Conservation (phyloP, 2,113 vertebrate species). For the Rhineura floridana region DNA sequence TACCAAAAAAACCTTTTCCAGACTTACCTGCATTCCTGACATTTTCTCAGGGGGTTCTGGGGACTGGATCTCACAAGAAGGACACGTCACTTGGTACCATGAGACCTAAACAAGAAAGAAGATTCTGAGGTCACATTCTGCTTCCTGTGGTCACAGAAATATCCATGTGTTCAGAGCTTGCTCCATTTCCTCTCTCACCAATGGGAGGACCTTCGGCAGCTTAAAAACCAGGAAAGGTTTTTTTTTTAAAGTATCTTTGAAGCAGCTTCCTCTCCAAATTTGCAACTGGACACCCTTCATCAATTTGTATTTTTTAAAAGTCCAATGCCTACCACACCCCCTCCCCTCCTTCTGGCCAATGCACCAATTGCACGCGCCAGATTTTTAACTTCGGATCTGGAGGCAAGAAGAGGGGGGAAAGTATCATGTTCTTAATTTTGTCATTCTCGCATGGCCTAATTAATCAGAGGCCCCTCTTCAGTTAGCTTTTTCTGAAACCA, state of each 20-base stretch:
- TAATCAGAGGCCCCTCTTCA: no score
- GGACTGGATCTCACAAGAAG: conserved; percentile 65
- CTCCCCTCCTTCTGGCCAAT: no score
- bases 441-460: no score
- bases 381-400: background rate
- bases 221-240: background rate
- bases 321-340: background rate
- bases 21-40: conserved; percentile 79
- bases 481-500: no score
- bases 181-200: background rate
- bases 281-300: background rate
- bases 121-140: background rate
- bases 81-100: conserved; percentile 76
- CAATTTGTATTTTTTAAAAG: background rate
- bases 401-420: background rate
- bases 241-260: background rate
- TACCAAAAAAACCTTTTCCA: no score
- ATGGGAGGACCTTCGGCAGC: background rate
- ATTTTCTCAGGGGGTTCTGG: conserved; percentile 72
- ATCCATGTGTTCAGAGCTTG: background rate
- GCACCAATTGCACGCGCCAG: background rate
- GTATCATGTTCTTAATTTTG: no score
- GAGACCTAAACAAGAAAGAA: conserved; percentile 60
- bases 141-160: background rate
- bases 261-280: background rate